Evolutionary conservation across 1,140 invertebrate genomes (phyloP).

Genomic region (Drosophila prosaltans): DNA sequence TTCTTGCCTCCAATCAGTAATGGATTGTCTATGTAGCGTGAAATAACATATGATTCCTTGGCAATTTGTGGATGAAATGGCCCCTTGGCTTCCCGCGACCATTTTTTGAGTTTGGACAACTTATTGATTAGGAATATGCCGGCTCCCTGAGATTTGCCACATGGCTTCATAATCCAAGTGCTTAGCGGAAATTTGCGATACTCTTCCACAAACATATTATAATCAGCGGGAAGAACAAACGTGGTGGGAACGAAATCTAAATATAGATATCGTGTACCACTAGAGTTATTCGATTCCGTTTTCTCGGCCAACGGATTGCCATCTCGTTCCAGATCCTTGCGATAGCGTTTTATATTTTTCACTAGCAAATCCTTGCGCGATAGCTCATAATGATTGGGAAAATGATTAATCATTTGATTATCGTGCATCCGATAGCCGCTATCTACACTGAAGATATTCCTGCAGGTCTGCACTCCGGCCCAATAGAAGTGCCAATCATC

Average conservation of each 20-base stretch:
- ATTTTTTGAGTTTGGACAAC: slow-evolving; percentile 93
- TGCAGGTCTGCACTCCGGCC: slow-evolving; percentile 94
- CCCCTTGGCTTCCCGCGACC: slow-evolving; percentile 91
- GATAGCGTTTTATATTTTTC: slow-evolving; percentile 97
- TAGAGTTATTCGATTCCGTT: slow-evolving; percentile 86
- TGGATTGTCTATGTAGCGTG: slow-evolving; percentile 93
- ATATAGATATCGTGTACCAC: slow-evolving; percentile 90
- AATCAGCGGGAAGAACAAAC: slow-evolving; percentile 96
- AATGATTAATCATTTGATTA: slow-evolving; percentile 96
- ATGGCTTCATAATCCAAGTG: slow-evolving; percentile 99
- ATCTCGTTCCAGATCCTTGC: slow-evolving; percentile 95
- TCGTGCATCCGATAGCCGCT: slow-evolving; percentile 95
- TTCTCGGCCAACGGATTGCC: slow-evolving; percentile 93
- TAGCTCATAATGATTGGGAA: slow-evolving; percentile 97
- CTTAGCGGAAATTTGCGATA: slow-evolving; percentile 95
- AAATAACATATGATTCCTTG: slow-evolving; percentile 96
- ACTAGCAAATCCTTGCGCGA: slow-evolving; percentile 97
- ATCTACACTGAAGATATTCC: slow-evolving; percentile 96
- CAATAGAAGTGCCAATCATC: slow-evolving; percentile 99
- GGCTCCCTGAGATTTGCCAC: slow-evolving; percentile 94
- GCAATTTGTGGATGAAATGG: slow-evolving; percentile 91
- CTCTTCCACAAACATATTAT: slow-evolving; percentile 98
- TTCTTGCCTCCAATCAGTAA: slow-evolving; percentile 94
- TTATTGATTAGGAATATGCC: slow-evolving; percentile 96
- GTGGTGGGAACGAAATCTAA: slow-evolving; percentile 96